Evolutionary conservation across 2,797 vertebrate genomes (phyloP).

Genomic region (Pitangus sulphuratus): DNA sequence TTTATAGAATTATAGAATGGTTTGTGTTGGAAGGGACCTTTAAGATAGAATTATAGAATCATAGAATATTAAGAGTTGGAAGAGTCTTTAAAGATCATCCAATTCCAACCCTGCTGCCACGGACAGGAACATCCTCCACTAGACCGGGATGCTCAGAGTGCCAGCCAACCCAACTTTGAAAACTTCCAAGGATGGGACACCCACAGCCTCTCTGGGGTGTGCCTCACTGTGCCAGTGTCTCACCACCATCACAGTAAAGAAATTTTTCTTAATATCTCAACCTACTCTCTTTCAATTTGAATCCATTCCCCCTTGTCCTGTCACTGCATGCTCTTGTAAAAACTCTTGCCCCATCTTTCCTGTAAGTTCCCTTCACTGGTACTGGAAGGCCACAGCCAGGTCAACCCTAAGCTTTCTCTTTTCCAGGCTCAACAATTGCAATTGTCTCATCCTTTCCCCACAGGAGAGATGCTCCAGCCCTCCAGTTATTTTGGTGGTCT

Average conservation of each 20-base stretch:
- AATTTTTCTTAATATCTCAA: neutral
- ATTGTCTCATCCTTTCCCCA: too few relatives aligned
- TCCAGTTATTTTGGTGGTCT: neutral
- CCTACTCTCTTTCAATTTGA: neutral
- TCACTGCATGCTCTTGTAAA: neutral
- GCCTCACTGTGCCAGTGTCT: neutral
- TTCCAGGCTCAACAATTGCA: neutral
- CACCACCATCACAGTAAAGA: neutral
- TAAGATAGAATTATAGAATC: neutral
- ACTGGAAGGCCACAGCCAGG: neutral
- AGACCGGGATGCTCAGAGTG: neutral
- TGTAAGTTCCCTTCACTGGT: neutral
- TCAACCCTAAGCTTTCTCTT: neutral
- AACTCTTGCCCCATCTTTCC: neutral
- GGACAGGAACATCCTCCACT: neutral
- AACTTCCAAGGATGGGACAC: too few relatives aligned
- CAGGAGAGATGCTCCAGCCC: neutral
- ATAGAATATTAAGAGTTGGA: neutral
- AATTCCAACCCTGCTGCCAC: neutral
- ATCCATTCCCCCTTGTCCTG: rapidly evolving
- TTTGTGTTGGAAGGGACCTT: neutral
- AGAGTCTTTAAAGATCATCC: neutral
- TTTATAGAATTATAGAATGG: neutral
- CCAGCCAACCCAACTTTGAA: neutral
- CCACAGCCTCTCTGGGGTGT: neutral